Evolutionary conservation across 2,888 invertebrate genomes (phyloP).

Genomic region (Spodoptera exigua): DNA sequence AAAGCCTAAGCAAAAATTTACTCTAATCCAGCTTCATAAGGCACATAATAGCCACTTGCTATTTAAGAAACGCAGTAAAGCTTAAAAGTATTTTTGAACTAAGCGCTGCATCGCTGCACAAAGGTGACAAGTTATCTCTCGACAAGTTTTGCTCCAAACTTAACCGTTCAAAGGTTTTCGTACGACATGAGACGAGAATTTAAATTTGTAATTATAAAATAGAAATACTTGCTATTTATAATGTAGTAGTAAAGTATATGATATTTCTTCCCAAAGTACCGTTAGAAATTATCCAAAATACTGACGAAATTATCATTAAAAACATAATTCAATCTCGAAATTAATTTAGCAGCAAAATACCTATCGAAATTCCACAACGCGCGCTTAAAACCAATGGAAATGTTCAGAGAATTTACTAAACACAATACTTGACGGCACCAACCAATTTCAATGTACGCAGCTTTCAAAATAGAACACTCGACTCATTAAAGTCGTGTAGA

Average conservation of each 20-base stretch:
- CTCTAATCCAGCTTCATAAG: too few relatives aligned
- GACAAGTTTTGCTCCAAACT: too few relatives aligned
- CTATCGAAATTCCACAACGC: not conserved
- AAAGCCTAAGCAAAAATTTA: too few relatives aligned
- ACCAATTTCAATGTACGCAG: conserved; percentile 6
- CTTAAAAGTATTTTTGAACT: not conserved
- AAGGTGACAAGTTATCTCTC: conserved; percentile 8
- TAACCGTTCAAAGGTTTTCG: too few relatives aligned
- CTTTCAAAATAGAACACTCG: conserved; percentile 17
- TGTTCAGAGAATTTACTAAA: conserved; percentile 4
- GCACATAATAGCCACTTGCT: not conserved
- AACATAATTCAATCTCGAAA: not conserved
- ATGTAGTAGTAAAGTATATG: not conserved
- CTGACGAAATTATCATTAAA: too few relatives aligned
- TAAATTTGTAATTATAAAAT: too few relatives aligned
- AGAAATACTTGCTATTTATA: too few relatives aligned
- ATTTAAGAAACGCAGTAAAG: not conserved
- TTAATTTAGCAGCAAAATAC: conserved; percentile 1
- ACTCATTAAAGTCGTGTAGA: conserved; percentile 6
- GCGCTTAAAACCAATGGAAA: conserved; percentile 7
- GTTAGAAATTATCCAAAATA: too few relatives aligned
- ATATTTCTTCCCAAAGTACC: not conserved
- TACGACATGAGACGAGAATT: too few relatives aligned
- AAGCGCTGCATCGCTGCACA: conserved; percentile 20
- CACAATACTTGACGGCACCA: not conserved